phyloP scores from a whole-genome alignment of 2,113 vertebrate genomes.

The Hipposideros armiger region DNA sequence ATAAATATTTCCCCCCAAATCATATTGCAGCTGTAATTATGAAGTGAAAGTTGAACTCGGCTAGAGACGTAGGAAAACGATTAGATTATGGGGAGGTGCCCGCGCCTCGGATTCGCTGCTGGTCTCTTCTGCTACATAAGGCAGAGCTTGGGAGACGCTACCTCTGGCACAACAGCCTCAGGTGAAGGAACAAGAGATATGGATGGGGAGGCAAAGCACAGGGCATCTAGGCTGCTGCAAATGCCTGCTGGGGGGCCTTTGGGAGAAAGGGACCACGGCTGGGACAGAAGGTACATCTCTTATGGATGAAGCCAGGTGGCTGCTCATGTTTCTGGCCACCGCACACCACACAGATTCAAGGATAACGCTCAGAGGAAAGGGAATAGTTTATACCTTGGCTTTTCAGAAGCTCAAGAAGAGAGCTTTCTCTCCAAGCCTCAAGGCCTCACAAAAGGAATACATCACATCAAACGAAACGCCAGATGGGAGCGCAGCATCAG shows the following conservation, averaged over 20 bases:
- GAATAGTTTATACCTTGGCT: not conserved
- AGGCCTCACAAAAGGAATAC: not conserved
- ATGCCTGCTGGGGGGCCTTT: not conserved
- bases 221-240: not conserved
- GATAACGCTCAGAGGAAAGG: conserved; percentile 32
- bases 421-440: not conserved
- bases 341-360: conserved; percentile 29
- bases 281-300: not conserved
- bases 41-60: conserved; percentile 13
- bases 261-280: not conserved
- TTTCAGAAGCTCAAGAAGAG: conserved; percentile 60
- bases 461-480: not conserved
- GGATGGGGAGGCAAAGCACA: not conserved
- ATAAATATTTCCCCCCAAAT: conserved; percentile 25
- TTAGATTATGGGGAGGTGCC: not conserved
- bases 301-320: not conserved
- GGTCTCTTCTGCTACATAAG: not conserved
- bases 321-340: not conserved
- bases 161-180: not conserved
- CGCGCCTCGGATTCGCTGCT: not conserved
- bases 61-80: not conserved
- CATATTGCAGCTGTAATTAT: conserved; percentile 32
- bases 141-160: not conserved
- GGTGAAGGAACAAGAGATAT: not conserved
- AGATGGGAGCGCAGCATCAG: not conserved